These are phyloP conservation scores for Diglossa cyanea DNA, from an alignment of 2,797 vertebrate genomes.

Conservation along the genomic window DNA sequence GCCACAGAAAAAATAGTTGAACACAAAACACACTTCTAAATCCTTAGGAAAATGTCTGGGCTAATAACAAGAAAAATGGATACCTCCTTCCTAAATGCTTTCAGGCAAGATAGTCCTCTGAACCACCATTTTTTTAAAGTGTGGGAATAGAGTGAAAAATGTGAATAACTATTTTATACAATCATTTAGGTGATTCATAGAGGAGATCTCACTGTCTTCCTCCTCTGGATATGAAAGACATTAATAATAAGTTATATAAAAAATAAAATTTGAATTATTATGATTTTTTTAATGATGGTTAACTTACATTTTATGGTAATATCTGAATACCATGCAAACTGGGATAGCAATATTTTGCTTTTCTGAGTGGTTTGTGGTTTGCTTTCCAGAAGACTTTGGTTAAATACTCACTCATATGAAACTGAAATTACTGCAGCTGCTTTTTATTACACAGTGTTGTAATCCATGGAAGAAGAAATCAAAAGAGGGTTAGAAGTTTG, in stretches of 20 bases:
- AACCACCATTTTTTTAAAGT: neutral
- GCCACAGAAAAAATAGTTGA: neutral
- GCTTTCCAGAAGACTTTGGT: neutral
- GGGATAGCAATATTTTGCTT: neutral
- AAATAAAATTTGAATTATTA: neutral
- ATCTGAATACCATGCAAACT: neutral
- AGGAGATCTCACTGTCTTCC: neutral
- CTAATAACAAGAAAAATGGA: neutral
- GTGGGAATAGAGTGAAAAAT: neutral
- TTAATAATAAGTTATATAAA: neutral
- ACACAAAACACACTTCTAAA: neutral
- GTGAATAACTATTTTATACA: neutral
- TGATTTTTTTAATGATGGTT: accelerated
- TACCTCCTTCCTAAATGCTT: neutral
- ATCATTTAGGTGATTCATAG: neutral
- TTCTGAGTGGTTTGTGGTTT: neutral
- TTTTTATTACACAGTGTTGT: neutral
- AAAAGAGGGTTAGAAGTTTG: neutral
- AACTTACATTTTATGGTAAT: neutral
- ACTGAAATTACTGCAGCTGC: neutral
- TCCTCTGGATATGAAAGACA: neutral
- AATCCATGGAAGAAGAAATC: neutral
- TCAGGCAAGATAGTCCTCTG: neutral
- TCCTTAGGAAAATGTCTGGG: neutral
- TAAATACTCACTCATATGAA: neutral